Percentiles rank a stretch among this genome's conserved stretches.
phyloP scores from a whole-genome alignment of 2,797 vertebrate species.

The Toxotes lorentzi region DNA sequence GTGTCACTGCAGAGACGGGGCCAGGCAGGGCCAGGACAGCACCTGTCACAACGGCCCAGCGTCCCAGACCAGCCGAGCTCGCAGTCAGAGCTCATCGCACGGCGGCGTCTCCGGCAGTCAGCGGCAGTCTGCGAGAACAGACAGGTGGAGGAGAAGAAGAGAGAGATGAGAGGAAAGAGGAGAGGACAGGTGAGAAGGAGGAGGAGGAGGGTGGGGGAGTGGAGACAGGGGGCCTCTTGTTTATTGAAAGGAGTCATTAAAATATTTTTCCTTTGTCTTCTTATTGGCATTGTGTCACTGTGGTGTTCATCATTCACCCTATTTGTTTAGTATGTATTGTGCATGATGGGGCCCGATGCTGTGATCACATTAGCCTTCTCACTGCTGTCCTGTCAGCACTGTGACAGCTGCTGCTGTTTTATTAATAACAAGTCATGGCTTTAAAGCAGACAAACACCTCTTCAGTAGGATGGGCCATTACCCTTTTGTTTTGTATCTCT shows the following conservation, averaged over 20 bases:
- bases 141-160: conserved; percentile 61
- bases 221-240: conserved; percentile 45
- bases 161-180: conserved; percentile 48
- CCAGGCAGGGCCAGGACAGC: conserved; percentile 66
- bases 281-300: conserved; percentile 57
- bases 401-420: conserved; percentile 76
- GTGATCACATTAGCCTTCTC: conserved; percentile 43
- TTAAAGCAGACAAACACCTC: conserved; percentile 69
- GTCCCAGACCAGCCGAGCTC: conserved; percentile 55
- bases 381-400: conserved; percentile 49
- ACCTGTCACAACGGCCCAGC: conserved; percentile 75
- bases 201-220: conserved; percentile 2
- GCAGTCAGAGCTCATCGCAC: conserved; percentile 75
- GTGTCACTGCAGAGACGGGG: conserved; percentile 63
- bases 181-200: conserved; percentile 49
- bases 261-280: conserved; percentile 51
- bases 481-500: conserved; percentile 58
- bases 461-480: conserved; percentile 59
- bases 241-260: conserved; percentile 63
- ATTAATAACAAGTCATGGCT: conserved; percentile 71
- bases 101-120: conserved; percentile 73
- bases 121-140: conserved; percentile 58
- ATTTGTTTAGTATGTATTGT: conserved; percentile 33
- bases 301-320: conserved; percentile 22
- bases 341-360: conserved; percentile 5